Base-by-base conservation (phyloP, 2,888 invertebrate genomes). In the Drosophila antonietae region DNA sequence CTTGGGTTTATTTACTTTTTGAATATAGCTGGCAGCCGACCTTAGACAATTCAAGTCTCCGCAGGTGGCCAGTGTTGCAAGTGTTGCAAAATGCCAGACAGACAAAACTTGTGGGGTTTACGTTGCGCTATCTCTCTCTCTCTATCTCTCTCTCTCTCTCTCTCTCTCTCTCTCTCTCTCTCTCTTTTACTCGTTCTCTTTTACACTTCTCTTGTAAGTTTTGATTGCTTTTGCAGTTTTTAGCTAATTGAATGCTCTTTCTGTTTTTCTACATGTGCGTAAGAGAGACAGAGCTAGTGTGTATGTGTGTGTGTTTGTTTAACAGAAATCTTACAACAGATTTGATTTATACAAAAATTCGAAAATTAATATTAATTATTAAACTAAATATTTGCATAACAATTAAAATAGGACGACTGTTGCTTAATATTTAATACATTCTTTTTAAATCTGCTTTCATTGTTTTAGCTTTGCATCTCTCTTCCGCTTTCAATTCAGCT, bases 31-130 rank as follows among this genome's bases (percentile, higher is more conserved):
- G 59, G 39, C 3, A 28, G 81, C 75, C 67, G 83, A 87, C 92
- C 92, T 83, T 91, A 91, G 91, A 91, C 91, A 90, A 91, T 72
- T 91, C 71, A 77, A 89, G 91, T 91, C 91, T 91, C 91, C 81
- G 88, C 91, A 91, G 91, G 91, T 88, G 83, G 87, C 81, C 33
- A 62, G 69, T 69, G 57, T 44, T 33, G 58, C 58, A 35, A 44
- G 59, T 41, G 62, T 41, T 53, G 23, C 59, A 57, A 14, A 47
- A 39, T 61, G 58, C 60, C 59, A 10, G 14, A 37, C 47, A 28
- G 46, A 44, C 44, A 61, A 72, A 77, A 62, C 67, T 67, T 76
- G 41, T 57, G 57, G 6, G 44, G 18, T 66, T 52, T 71, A 65
- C 46, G 43, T 9, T 49, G 60, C 76, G 31, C 62, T 35, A 2